phyloP scores from a whole-genome alignment of 2,797 vertebrate species.

The Hypotaenidia okinawae region DNA sequence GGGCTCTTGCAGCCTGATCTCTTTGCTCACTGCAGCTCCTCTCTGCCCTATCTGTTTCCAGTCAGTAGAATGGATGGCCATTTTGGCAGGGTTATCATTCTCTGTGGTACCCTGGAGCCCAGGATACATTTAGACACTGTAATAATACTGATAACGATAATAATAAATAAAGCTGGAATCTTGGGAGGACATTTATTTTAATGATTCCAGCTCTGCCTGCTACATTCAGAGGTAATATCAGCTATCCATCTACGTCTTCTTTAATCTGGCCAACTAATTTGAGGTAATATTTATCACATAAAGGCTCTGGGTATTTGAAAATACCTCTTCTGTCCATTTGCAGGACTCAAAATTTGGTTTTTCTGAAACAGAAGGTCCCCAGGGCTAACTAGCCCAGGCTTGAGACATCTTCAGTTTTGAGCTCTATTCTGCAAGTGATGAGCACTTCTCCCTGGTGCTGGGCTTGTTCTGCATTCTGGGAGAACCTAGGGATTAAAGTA shows the following conservation, averaged over 20 bases:
- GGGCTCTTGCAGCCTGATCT: not conserved
- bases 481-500: not conserved
- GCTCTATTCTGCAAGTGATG: not conserved
- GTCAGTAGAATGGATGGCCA: conserved; percentile 22
- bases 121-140: conserved; percentile 36
- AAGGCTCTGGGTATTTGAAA: conserved; percentile 29
- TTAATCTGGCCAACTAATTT: conserved; percentile 67
- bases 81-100: conserved; percentile 50
- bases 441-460: not conserved
- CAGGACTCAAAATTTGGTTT: not conserved
- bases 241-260: conserved; percentile 55
- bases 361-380: not conserved
- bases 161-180: conserved; percentile 66
- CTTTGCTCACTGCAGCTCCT: not conserved
- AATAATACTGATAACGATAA: conserved; percentile 59
- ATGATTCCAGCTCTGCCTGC: conserved; percentile 53
- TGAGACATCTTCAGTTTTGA: not conserved
- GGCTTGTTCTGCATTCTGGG: not conserved
- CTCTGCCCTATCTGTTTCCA: not conserved
- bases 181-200: conserved; percentile 67
- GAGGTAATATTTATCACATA: conserved; percentile 57
- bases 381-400: not conserved
- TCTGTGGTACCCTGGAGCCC: conserved; percentile 52
- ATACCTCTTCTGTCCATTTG: conserved; percentile 1
- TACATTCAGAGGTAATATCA: conserved; percentile 40